Evolutionary conservation across 2,113 vertebrate genomes (phyloP), one percentile per base, ranked within the genome.

Genomic region (Thamnaconus septentrionalis): DNA sequence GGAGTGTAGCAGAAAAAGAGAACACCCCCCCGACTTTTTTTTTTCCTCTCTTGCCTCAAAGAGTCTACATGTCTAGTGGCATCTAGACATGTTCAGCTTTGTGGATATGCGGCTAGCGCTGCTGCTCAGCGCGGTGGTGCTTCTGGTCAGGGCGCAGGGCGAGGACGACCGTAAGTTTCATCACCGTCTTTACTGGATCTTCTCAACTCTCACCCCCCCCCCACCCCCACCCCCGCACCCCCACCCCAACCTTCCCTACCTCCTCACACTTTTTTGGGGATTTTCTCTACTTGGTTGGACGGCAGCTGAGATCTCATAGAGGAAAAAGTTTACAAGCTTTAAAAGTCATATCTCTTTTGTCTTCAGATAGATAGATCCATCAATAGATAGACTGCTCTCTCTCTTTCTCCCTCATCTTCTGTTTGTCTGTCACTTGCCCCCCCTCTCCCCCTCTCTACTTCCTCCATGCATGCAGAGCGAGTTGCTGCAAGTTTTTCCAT

Each of bases 51-150:
- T 86, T 87, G 92, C 95, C 96, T 94, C 96, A 96, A 95, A 97
- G 96, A 98, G 96, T 98, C 95, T 98, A 96, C 95, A 97, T 98
- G 96, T 97, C 96, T 87, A 63, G 87, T 80, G 84, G 77, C 73
- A 93, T 94, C 94, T 97, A 97, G 96, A 95, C 92, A 98, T 98
- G 96, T 97, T 98, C 96, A 98, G 96, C 96, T 98, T 98, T 98
- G 96, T 97, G 96, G 96, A 98, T 96, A 92, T 96, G 93, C 95
- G 95, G 94, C 92, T 95, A 87, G 93, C 94, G 92, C 95, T 97
- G 92, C 93, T 97, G 91, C 94, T 98, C 91, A 90, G 95, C 91
- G 95, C 94, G 82, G 93, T 95, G 41, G 94, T 91, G 89, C 91
- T 97, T 89, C 91, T 94, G 93, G 93, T 95, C 87, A 94, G 90